Evolutionary conservation across 2,797 vertebrate genomes (phyloP).

Genomic region (Dryobates pubescens): DNA sequence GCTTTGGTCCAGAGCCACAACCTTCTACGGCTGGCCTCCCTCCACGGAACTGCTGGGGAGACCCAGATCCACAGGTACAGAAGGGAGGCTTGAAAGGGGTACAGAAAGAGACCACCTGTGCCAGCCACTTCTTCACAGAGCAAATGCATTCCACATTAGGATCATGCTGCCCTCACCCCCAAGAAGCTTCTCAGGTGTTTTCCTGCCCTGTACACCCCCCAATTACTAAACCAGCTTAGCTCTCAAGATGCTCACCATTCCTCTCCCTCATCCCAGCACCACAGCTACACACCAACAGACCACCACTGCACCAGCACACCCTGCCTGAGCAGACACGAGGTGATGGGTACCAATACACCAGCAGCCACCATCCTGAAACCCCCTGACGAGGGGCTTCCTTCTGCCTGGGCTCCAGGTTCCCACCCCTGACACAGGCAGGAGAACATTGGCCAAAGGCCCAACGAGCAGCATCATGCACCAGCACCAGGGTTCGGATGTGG

Average conservation of each 20-base stretch:
- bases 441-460: background rate
- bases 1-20: background rate
- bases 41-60: accelerated
- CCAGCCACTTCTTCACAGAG: accelerated
- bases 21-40: accelerated
- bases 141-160: background rate
- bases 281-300: background rate
- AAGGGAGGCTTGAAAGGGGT: background rate
- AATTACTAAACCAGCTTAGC: background rate
- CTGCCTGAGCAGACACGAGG: background rate
- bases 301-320: background rate
- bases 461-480: accelerated
- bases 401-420: background rate
- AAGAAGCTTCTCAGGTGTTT: background rate
- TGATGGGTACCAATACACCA: background rate
- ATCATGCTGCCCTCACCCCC: background rate
- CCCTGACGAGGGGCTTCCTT: background rate
- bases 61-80: background rate
- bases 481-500: background rate
- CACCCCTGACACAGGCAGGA: background rate
- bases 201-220: background rate
- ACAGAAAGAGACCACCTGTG: background rate
- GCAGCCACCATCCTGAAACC: background rate
- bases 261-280: background rate
- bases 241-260: background rate